Evolutionary conservation across 2,888 invertebrate species (phyloP).

Genomic region (Machimus rusticus): DNA sequence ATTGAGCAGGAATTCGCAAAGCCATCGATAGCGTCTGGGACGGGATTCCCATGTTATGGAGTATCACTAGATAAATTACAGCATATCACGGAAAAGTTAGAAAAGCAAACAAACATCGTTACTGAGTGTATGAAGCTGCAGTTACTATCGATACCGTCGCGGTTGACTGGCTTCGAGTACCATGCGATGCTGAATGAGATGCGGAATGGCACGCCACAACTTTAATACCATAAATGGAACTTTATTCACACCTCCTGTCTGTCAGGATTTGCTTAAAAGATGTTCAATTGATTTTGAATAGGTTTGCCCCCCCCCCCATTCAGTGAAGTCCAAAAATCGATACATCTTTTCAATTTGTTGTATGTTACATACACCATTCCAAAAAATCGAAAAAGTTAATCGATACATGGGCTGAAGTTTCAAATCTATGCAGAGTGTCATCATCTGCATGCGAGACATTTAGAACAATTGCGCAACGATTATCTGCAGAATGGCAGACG

Average conservation of each 20-base stretch:
- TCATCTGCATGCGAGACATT: not conserved
- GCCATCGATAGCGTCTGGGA: not conserved
- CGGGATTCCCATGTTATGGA: not conserved
- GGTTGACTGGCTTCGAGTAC: not conserved
- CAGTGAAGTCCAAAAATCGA: not conserved
- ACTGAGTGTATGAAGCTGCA: not conserved
- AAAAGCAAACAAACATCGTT: not conserved
- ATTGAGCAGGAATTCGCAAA: not conserved
- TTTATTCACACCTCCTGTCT: not conserved
- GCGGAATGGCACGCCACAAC: not conserved
- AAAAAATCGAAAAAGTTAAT: not conserved
- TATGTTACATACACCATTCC: not conserved
- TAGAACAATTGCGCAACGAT: not conserved
- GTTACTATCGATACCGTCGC: not conserved
- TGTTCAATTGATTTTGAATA: not conserved
- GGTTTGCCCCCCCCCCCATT: not conserved
- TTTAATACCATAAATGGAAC: not conserved
- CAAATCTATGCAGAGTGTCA: not conserved
- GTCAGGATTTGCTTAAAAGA: not conserved
- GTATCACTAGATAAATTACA: slow-evolving; percentile 19
- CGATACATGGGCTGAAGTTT: not conserved
- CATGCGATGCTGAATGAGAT: not conserved
- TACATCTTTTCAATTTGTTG: not conserved
- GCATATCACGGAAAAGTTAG: not conserved
- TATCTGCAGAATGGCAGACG: not conserved